phyloP scores from a whole-genome alignment of 2,797 vertebrate genomes.

The Ispidina lecontei region DNA sequence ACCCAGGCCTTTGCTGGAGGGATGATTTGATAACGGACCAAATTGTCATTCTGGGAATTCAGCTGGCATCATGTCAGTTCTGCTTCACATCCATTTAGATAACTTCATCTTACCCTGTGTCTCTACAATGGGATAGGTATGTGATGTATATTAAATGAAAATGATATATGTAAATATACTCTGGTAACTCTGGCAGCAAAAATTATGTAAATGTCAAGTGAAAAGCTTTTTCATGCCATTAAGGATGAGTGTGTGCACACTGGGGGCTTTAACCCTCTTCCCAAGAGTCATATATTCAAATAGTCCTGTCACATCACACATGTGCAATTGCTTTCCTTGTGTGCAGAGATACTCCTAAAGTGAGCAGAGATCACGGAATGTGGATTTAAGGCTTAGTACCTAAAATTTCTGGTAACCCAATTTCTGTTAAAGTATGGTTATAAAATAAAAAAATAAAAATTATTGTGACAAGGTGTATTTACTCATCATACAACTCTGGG shows the following conservation, averaged over 20 bases:
- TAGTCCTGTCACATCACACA: neutral
- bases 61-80: slow-evolving; percentile 36
- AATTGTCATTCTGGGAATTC: slow-evolving; percentile 30
- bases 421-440: neutral
- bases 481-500: neutral
- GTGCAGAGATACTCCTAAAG: neutral
- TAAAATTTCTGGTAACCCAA: neutral
- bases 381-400: neutral
- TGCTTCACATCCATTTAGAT: slow-evolving; percentile 20
- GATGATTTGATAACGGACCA: neutral
- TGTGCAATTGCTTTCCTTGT: neutral
- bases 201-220: neutral
- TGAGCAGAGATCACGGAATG: neutral
- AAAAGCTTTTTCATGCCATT: neutral
- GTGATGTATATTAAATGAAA: neutral
- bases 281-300: neutral
- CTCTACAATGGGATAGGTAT: neutral
- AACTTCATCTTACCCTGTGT: neutral
- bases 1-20: neutral
- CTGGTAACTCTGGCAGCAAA: neutral
- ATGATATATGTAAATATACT: neutral
- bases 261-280: neutral
- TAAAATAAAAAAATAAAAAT: neutral
- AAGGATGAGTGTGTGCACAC: neutral
- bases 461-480: neutral